Evolutionary conservation across 2,113 vertebrate species (phyloP), one percentile per base, ranked within the genome.

Genomic region (Furnarius figulus): DNA sequence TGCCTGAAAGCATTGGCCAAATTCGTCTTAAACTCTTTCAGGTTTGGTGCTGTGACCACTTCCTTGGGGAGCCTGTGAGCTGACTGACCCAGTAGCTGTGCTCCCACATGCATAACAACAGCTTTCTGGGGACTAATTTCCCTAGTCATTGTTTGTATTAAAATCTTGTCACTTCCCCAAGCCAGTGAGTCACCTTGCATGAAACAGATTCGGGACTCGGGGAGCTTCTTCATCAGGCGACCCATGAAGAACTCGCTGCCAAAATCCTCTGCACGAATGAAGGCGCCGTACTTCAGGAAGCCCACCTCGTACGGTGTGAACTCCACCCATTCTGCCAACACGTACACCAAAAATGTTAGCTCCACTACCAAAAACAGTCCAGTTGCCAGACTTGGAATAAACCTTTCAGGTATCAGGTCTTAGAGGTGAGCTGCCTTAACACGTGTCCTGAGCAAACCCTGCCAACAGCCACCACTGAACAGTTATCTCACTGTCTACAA

Each of bases 171-270:
- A 4, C 12, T 62, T 9, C 13, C 5, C 5, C 25, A 33, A 50
- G 20, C 4, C 25, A 12, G 35, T 55, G 47, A 83, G 12, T 97
- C 84, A 99, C 99, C 98, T 95, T 99, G 96, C 88, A 99, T 97
- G 92, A 98, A 99, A 83, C 98, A 98, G 87, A 99, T 97, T 23
- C 98, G 98, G 35, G 98, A 96, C 90, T 99, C 98, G 0, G 98
- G 98, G 28, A 98, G 97, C 89, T 97, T 98, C 96, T 96, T 98
- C 96, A 99, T 98, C 93, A 99, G 59, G 30, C 96, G 97, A 25
- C 99, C 99, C 94, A 99, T 98, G 97, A 98, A 99, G 97, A 98
- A 99, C 89, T 99, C 94, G 0, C 98, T 99, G 75, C 99, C 99
- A n/a, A 99, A 99, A 93, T 99, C 96, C 72, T 99, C 98, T 0